Conservation (phyloP, 2,888 invertebrate species). For the Balanococcus diminutus region DNA sequence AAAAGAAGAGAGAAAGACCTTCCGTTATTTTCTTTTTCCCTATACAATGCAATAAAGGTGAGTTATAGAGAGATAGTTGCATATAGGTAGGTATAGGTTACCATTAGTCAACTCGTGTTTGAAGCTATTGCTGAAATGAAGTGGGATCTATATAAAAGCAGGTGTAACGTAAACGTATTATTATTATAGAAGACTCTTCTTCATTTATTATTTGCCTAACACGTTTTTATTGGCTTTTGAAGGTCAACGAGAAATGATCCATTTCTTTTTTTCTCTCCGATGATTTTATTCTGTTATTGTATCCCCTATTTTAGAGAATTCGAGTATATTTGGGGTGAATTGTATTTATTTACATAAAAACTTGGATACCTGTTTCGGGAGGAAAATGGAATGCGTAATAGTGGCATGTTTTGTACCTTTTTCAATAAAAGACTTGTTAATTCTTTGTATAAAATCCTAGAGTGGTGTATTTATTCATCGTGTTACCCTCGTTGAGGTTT, state of each 20-base stretch:
- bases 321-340: constrained; percentile 22
- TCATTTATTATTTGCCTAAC: constrained; percentile 46
- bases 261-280: constrained; percentile 34
- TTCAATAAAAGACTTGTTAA: not conserved
- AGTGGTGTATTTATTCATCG: not conserved
- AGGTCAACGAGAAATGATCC: constrained; percentile 50
- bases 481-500: not conserved
- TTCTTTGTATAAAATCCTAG: not conserved
- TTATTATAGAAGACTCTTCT: constrained; percentile 27
- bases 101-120: not conserved
- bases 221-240: constrained; percentile 46
- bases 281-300: constrained; percentile 22
- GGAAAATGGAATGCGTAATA: constrained; percentile 10
- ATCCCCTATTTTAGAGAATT: constrained; percentile 8
- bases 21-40: not conserved
- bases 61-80: not conserved
- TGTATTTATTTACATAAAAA: constrained; percentile 38
- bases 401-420: not conserved
- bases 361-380: not conserved
- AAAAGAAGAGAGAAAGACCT: not conserved
- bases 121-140: constrained; percentile 6
- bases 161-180: constrained; percentile 49
- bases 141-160: constrained; percentile 22
- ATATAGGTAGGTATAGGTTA: not conserved
- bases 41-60: not conserved